Conservation (phyloP, 2,888 invertebrate genomes). For the Sesamia inferens region DNA sequence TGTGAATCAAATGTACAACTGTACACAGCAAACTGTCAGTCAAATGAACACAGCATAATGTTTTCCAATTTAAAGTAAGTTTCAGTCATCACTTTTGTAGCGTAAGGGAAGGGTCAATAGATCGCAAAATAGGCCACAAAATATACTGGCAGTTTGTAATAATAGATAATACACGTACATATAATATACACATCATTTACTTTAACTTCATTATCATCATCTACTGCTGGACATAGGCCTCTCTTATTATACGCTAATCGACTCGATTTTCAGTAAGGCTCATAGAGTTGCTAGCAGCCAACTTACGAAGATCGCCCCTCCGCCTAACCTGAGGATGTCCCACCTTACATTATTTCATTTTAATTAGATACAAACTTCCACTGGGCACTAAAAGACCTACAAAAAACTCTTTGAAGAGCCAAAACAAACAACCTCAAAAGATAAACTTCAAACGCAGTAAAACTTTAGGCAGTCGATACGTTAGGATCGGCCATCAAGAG, state of each 20-base stretch:
- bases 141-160: neutral
- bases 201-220: too few species aligned
- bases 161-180: neutral
- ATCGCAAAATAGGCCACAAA: neutral
- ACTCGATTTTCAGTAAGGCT: too few species aligned
- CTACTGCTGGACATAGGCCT: too few species aligned
- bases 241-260: too few species aligned
- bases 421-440: constrained; percentile 51
- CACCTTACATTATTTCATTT: too few species aligned
- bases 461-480: constrained; percentile 48
- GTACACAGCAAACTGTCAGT: too few species aligned
- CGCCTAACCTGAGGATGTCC: too few species aligned
- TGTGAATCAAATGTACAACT: neutral
- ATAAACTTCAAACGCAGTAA: constrained; percentile 51
- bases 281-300: too few species aligned
- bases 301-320: too few species aligned
- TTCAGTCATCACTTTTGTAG: neutral
- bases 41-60: too few species aligned
- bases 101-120: neutral
- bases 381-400: neutral
- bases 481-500: constrained; percentile 56
- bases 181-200: too few species aligned
- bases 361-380: neutral
- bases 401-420: constrained; percentile 17
- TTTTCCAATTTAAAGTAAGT: neutral